Evolutionary conservation across 1,140 invertebrate species (phyloP).

Genomic region (Euura saliciscinereae): DNA sequence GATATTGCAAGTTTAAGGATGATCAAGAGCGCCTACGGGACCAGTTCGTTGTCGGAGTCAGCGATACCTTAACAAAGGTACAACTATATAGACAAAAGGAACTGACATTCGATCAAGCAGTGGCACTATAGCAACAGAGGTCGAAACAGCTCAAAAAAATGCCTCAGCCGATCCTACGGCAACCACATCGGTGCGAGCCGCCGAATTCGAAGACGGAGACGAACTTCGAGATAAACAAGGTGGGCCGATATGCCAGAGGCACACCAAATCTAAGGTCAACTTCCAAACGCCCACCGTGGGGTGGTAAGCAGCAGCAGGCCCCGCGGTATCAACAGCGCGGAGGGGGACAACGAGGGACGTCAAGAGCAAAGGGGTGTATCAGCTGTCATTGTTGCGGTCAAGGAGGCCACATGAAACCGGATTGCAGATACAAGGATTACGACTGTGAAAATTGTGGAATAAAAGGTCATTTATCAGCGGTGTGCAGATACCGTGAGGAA

Average conservation of each 20-base stretch:
- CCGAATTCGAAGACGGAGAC: background rate
- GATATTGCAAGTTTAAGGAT: constrained; percentile 15
- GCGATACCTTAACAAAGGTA: constrained; percentile 11
- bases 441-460: background rate
- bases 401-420: background rate
- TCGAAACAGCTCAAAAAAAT: constrained; percentile 14
- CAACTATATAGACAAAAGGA: constrained; percentile 10
- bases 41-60: constrained; percentile 12
- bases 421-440: background rate
- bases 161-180: constrained; percentile 2
- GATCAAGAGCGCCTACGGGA: constrained; percentile 11
- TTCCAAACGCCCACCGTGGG: background rate
- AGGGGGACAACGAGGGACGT: constrained; percentile 1
- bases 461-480: constrained; percentile 1
- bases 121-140: constrained; percentile 9
- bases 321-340: constrained; percentile 5
- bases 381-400: constrained; percentile 15
- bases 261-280: background rate
- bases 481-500: constrained; percentile 3
- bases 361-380: background rate
- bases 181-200: constrained; percentile 6
- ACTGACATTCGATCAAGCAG: constrained; percentile 9
- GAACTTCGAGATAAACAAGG: constrained; percentile 8
- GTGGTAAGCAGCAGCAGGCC: background rate
- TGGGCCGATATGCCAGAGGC: constrained; percentile 9